Evolutionary conservation across 2,113 vertebrate species (phyloP).

Genomic region (Beaufortia kweichowensis): DNA sequence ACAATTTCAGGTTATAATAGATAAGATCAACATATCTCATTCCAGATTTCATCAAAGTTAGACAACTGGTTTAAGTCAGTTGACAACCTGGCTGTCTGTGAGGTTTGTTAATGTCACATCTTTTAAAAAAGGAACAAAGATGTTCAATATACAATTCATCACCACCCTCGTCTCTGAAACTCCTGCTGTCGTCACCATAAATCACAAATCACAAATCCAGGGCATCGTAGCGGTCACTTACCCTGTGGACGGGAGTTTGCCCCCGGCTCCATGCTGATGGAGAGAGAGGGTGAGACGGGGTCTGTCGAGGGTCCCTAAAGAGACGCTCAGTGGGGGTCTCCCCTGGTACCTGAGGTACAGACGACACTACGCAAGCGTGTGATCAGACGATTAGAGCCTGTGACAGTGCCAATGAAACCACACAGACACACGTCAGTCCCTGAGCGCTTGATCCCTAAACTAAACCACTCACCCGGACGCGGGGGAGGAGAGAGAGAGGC

Average conservation of each 20-base stretch:
- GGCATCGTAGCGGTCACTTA: slow-evolving; percentile 58
- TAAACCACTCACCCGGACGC: slow-evolving; percentile 40
- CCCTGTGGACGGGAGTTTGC: slow-evolving; percentile 70
- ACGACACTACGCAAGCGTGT: slow-evolving; percentile 19
- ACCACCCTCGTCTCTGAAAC: too few relatives aligned
- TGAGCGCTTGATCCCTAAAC: slow-evolving; percentile 67
- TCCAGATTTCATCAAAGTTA: too few relatives aligned
- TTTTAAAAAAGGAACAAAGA: too few relatives aligned
- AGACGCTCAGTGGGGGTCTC: slow-evolving; percentile 33
- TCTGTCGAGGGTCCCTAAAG: slow-evolving; percentile 53
- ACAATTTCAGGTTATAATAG: too few relatives aligned
- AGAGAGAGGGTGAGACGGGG: slow-evolving; percentile 57
- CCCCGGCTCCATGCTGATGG: slow-evolving; percentile 74
- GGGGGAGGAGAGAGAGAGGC: slow-evolving; percentile 59
- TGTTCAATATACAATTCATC: too few relatives aligned
- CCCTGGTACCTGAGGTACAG: slow-evolving; percentile 48
- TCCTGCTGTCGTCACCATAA: neutral
- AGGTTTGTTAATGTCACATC: too few relatives aligned
- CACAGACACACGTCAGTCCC: slow-evolving; percentile 70
- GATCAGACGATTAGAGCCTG: slow-evolving; percentile 69
- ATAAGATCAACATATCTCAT: neutral
- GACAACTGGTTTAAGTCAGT: too few relatives aligned
- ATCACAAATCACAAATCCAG: slow-evolving; percentile 34
- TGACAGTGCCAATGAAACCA: slow-evolving; percentile 64
- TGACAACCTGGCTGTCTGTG: too few relatives aligned